Evolutionary conservation across 2,888 invertebrate genomes (phyloP), one percentile per base, ranked within the genome.

Genomic region (Watsonalla binaria): DNA sequence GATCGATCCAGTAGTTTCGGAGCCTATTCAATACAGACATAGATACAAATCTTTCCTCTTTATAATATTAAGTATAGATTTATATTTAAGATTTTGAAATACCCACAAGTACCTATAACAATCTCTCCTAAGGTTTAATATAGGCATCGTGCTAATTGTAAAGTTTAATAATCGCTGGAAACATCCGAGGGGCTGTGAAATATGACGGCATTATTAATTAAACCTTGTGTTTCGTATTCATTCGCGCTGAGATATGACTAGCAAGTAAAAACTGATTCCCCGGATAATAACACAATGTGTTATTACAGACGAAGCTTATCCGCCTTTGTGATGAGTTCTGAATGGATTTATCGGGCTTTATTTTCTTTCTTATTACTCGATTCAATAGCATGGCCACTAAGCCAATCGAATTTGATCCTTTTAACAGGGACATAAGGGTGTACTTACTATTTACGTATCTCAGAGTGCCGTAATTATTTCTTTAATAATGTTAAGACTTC

Each of bases 261-360:
- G 63, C 59, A 56, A 68, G 72, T 70, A 76, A 76, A 81, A 83
- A 72, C 61, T 63, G 72, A 66, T 75, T 67, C 64, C 67, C 59
- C 59, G 68, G 65, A 75, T 78, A 73, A 78, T 73, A 63, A 72
- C 67, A 71, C 77, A 74, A 74, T 78, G 75, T 83, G 77, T 80
- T 83, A 80, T 82, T 83, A 80, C 73, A 73, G 77, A 66, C 68
- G 61, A 66, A 75, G 77, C 74, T 82, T 80, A 84, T 81, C 83
- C 76, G 68, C 79, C 71, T 82, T 84, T 84, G 82, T 86, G 80
- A 76, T 74, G 77, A 79, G 78, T 76, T 77, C 72, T 74, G 66
- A 76, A 74, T 72, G 75, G 80, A 80, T 82, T 81, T 79, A 78
- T 72, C 63, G 62, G 66, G 74, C 57, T 74, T 73, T 62, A 62